A percentile compares a stretch with the other conserved stretches of the same genome.
Evolutionary conservation across 1,140 invertebrate genomes (phyloP).

Genomic region (Aleiodes sp.): DNA sequence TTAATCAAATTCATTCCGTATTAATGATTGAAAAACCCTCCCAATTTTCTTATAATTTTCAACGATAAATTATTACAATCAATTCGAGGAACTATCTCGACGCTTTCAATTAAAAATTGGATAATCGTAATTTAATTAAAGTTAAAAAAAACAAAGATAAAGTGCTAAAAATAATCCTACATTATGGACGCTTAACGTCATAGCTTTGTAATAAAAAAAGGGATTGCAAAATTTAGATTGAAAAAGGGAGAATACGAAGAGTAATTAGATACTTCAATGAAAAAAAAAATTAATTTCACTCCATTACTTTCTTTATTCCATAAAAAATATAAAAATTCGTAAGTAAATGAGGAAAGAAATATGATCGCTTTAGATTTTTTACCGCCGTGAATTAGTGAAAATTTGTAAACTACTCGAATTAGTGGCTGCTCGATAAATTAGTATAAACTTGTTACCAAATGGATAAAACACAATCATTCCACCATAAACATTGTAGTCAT

Average conservation of each 20-base stretch:
- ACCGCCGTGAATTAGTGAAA: conserved; percentile 18
- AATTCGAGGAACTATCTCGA: background rate
- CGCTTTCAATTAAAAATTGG: background rate
- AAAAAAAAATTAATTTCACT: no score
- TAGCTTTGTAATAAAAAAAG: conserved; percentile 6
- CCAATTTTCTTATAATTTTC: conserved; percentile 14
- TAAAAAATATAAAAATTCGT: background rate
- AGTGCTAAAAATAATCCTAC: conserved; percentile 15
- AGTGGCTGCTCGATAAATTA: conserved; percentile 8
- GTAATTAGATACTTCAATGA: background rate
- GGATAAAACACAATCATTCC: background rate
- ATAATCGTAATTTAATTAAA: background rate
- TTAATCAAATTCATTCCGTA: conserved; percentile 44
- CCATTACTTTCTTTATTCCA: background rate
- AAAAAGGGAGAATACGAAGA: background rate
- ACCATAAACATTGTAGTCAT: background rate
- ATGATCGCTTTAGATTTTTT: conserved; percentile 30
- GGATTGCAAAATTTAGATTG: background rate
- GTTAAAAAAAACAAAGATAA: background rate
- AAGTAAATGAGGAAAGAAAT: background rate
- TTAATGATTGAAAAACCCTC: conserved; percentile 28
- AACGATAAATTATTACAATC: background rate
- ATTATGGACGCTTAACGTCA: no score
- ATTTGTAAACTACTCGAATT: background rate
- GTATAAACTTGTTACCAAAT: background rate